Evolutionary conservation across 2,113 vertebrate genomes (phyloP).

Genomic region (Austrofundulus limnaeus): DNA sequence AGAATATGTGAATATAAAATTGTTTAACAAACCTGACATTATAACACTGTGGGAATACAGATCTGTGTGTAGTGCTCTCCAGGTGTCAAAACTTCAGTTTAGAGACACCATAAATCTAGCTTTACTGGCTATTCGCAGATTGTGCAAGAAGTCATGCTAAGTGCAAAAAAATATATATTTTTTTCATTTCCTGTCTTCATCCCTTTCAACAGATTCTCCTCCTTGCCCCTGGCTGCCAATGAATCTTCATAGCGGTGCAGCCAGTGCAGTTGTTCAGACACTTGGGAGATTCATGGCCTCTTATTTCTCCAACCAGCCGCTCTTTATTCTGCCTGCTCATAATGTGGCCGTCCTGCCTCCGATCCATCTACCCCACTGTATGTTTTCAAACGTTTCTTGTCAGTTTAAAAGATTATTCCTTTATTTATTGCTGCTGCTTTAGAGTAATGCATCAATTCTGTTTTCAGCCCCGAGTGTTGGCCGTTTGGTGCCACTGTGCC

Average conservation of each 20-base stretch:
- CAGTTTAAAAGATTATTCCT: neutral
- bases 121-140: neutral
- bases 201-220: constrained; percentile 51
- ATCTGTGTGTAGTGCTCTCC: neutral
- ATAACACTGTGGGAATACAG: neutral
- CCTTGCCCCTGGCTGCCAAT: constrained; percentile 58
- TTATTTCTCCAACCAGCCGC: constrained; percentile 88
- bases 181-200: constrained; percentile 6
- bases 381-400: constrained; percentile 12
- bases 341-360: constrained; percentile 83
- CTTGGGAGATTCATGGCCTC: constrained; percentile 95
- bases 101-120: neutral
- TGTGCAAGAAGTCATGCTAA: neutral
- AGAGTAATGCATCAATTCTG: neutral
- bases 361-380: constrained; percentile 84
- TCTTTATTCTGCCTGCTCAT: constrained; percentile 88
- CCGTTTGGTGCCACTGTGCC: constrained; percentile 83
- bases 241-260: constrained; percentile 77
- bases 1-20: neutral
- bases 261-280: constrained; percentile 82
- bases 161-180: neutral
- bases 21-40: neutral
- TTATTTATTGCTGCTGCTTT: neutral
- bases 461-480: constrained; percentile 64
- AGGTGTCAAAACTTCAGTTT: neutral